These are phyloP conservation scores for Varecia variegata DNA, from an alignment of 2,797 vertebrate species.

Conservation along the genomic window DNA sequence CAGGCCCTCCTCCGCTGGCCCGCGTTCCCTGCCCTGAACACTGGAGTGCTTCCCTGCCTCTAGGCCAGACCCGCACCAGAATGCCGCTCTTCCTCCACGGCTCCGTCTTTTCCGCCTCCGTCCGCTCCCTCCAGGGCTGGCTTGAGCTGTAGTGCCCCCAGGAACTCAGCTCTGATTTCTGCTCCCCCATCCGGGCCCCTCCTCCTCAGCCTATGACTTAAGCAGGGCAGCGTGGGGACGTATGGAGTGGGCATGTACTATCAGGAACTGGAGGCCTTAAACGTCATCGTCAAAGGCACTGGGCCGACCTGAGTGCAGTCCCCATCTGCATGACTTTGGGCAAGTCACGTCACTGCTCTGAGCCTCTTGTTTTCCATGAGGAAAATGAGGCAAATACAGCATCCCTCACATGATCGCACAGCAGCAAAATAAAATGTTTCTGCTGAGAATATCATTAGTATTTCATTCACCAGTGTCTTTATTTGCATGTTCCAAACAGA, in stretches of 20 bases:
- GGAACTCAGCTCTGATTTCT: neutral
- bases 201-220: neutral
- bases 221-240: neutral
- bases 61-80: neutral
- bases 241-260: neutral
- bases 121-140: neutral
- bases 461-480: neutral
- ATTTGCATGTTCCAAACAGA: neutral
- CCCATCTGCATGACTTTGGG: neutral
- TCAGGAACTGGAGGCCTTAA: neutral
- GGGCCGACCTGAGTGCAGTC: neutral
- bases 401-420: neutral
- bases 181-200: neutral
- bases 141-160: neutral
- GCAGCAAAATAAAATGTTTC: neutral
- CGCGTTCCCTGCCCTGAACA: neutral
- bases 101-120: neutral
- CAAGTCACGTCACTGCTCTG: neutral
- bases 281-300: neutral
- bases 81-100: fast-evolving
- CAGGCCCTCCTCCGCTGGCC: neutral
- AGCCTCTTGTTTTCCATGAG: neutral
- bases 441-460: neutral
- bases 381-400: neutral
- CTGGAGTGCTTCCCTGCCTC: neutral